Conservation (phyloP, 2,797 vertebrate genomes). For the Centropyge bicolor region DNA sequence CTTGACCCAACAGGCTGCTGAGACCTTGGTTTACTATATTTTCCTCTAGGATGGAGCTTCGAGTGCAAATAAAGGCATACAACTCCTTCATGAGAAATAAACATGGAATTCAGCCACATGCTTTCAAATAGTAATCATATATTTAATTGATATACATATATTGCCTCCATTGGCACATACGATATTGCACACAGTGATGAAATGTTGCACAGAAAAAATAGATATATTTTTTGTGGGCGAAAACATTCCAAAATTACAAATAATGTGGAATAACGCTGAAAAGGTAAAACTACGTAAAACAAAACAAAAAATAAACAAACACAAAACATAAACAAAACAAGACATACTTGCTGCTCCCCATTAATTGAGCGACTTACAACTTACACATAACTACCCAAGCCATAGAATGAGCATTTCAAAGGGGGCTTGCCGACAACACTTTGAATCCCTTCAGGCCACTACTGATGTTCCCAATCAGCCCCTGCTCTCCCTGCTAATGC, state of each 20-base stretch:
- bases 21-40: slow-evolving; percentile 72
- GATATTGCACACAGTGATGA: slow-evolving; percentile 91
- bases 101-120: slow-evolving; percentile 89
- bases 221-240: slow-evolving; percentile 82
- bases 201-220: slow-evolving; percentile 87
- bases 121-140: slow-evolving; percentile 90
- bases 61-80: slow-evolving; percentile 87
- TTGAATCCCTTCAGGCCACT: slow-evolving; percentile 54
- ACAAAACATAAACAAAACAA: slow-evolving; percentile 66
- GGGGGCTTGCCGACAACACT: slow-evolving; percentile 55
- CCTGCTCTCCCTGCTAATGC: slow-evolving; percentile 61
- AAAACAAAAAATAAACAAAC: slow-evolving; percentile 58
- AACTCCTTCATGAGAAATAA: slow-evolving; percentile 84
- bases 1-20: slow-evolving; percentile 74
- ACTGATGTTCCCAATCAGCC: slow-evolving; percentile 71
- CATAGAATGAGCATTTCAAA: slow-evolving; percentile 68
- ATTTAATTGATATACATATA: slow-evolving; percentile 91
- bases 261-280: slow-evolving; percentile 86
- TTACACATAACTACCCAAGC: slow-evolving; percentile 80
- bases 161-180: slow-evolving; percentile 90
- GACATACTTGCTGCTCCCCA: slow-evolving; percentile 84
- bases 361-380: slow-evolving; percentile 83
- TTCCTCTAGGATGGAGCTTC: slow-evolving; percentile 78
- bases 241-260: slow-evolving; percentile 87
- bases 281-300: slow-evolving; percentile 76